phyloP scores from a whole-genome alignment of 30 jellyfish, hydroid and myxozoan species.

The Hydractinia echinata region DNA sequence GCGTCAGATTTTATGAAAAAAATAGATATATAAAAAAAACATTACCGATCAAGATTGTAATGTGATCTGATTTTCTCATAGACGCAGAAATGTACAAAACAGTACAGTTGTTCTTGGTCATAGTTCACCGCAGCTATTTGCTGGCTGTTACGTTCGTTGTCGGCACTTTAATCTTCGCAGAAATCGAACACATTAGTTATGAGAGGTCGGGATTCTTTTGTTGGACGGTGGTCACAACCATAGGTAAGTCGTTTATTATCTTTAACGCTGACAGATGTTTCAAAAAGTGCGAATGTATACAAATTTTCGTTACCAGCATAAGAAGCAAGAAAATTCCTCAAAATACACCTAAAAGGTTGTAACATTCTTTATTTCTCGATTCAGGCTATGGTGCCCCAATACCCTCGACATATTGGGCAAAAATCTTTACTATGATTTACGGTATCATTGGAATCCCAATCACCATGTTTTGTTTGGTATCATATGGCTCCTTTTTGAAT shows the following conservation, averaged over 20 bases:
- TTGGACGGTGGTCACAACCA: slow-evolving; percentile 16
- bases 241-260: background rate
- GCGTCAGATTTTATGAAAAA: too few species aligned
- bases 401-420: slow-evolving; percentile 5
- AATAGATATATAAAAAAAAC: too few species aligned
- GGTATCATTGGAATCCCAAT: background rate
- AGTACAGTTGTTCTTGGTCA: slow-evolving; percentile 1
- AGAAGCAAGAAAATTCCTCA: too few species aligned
- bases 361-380: too few species aligned
- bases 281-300: too few species aligned
- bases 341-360: too few species aligned
- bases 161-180: background rate
- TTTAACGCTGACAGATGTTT: too few species aligned
- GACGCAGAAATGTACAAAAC: background rate
- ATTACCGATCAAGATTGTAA: too few species aligned
- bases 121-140: slow-evolving; percentile 13
- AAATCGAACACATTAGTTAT: background rate
- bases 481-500: slow-evolving; percentile 5
- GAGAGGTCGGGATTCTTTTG: background rate
- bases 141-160: background rate
- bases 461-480: background rate
- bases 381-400: background rate
- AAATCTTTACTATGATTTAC: slow-evolving; percentile 2
- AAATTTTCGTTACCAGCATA: too few species aligned
- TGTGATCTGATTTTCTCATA: too few species aligned